Base-by-base conservation (phyloP, 2,113 vertebrate genomes). In the Hippocampus guttulatus region DNA sequence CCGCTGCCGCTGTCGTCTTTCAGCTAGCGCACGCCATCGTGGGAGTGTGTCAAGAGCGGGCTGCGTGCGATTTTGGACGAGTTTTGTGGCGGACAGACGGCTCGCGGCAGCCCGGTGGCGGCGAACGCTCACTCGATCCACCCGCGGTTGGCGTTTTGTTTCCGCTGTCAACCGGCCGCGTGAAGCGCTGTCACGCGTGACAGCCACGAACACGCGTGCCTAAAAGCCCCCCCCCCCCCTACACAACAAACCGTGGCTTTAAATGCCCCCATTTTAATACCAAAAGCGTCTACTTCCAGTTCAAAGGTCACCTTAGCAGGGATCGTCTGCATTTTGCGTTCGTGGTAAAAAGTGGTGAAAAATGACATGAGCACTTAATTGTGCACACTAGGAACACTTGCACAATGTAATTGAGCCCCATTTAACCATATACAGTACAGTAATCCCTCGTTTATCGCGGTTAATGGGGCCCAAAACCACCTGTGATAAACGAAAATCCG, bases 11-110 rank as follows among this genome's bases (percentile, higher is more conserved):
- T 70, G 72, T 66, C 2, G 74, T 61, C 70, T 69, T 81, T 89
- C 80, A 90, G 78, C 75, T 73, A 30, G 5, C 21, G 71, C 38
- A 71, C 89, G 89, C 87, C 71, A 82, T 89, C 76, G 63, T 47
- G 23, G 58, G 65, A 51, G 63, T 62, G 70, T 58, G 80, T 75
- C 57, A 55, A 40, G 45, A 27, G 41, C 0, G 2, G 1, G 49
- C 9, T 58, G 40, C 27, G 70, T 23, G 71, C 77, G 70, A 72
- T 61, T 61, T 49, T 60, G n/a, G 25, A 25, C n/a, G 52, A 20
- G 74, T 8, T 38, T 43, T 66, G 70, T 20, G 63, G 54, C 55
- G 18, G 58, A 61, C 11, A 40, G 40, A 21, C 20, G 40, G 21
- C 30, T 10, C 18, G 33, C 18, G 21, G 38, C 8, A 21, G 61